Evolutionary conservation across 92 coral and sea anemone species (phyloP).

Genomic region (Blastomussa wellsi): DNA sequence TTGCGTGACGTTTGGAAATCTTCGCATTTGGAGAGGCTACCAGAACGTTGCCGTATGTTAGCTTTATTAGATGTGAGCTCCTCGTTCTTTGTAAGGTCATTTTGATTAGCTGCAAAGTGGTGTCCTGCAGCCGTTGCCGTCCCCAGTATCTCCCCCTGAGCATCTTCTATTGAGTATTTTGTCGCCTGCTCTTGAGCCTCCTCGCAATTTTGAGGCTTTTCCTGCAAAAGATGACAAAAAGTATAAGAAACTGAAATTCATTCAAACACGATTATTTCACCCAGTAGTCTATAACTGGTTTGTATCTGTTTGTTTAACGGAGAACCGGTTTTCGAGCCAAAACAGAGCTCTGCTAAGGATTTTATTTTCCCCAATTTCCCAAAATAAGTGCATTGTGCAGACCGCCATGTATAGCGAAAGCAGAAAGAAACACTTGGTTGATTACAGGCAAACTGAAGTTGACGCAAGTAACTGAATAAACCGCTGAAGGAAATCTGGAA

Average conservation of each 20-base stretch:
- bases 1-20: slow-evolving; percentile 12
- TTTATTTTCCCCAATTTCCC: too few relatives aligned
- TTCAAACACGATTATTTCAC: neutral
- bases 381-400: too few relatives aligned
- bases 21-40: slow-evolving; percentile 30
- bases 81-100: too few relatives aligned
- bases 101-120: neutral
- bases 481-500: too few relatives aligned
- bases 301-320: neutral
- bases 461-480: too few relatives aligned
- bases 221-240: neutral
- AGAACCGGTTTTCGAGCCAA: neutral
- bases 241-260: neutral
- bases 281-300: neutral
- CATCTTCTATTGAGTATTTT: slow-evolving; percentile 30
- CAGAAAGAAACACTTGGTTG: too few relatives aligned
- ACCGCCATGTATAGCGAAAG: too few relatives aligned
- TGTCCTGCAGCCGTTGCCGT: slow-evolving; percentile 6
- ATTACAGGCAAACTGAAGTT: too few relatives aligned
- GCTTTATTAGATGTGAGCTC: neutral
- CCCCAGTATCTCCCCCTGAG: slow-evolving; percentile 38
- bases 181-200: slow-evolving; percentile 17
- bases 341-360: neutral
- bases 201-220: slow-evolving; percentile 6
- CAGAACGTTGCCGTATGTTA: slow-evolving; percentile 4